A percentile compares a stretch with the other conserved stretches of the same genome.
Conservation (phyloP, 2,888 invertebrate genomes). For the Spisula subtruncata region DNA sequence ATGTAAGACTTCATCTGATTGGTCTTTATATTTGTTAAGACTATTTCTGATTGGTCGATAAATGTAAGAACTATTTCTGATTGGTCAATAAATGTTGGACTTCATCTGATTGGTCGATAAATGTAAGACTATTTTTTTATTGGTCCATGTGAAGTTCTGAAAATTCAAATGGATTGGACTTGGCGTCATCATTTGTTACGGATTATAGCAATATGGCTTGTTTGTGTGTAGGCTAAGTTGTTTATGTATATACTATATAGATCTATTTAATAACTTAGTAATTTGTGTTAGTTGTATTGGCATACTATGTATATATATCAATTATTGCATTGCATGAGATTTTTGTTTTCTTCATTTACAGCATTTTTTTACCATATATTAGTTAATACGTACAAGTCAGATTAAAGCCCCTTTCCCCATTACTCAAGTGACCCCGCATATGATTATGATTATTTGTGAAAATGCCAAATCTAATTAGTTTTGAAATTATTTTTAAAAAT, state of each 20-base stretch:
- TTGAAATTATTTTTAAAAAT: too few species aligned
- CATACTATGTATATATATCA: not conserved
- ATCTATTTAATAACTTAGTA: slow-evolving; percentile 49
- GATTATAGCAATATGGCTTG: slow-evolving; percentile 41
- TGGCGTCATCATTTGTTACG: not conserved
- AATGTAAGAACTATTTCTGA: slow-evolving; percentile 41
- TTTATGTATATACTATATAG: slow-evolving; percentile 51
- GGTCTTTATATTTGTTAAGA: not conserved
- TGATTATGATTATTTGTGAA: too few species aligned
- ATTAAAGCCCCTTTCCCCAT: too few species aligned
- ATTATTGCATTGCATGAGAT: slow-evolving; percentile 1
- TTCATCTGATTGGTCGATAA: slow-evolving; percentile 40
- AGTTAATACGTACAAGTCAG: too few species aligned
- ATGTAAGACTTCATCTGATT: slow-evolving; percentile 48
- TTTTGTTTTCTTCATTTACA: not conserved
- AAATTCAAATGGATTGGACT: not conserved
- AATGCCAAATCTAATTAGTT: too few species aligned
- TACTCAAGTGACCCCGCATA: too few species aligned
- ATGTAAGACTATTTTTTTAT: slow-evolving; percentile 44
- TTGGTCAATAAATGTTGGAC: slow-evolving; percentile 41
- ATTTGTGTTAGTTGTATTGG: slow-evolving; percentile 20
- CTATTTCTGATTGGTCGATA: not conserved
- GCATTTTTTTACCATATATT: too few species aligned
- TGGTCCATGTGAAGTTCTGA: slow-evolving; percentile 22
- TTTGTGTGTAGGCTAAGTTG: not conserved